Conservation (phyloP, 2,888 invertebrate genomes). For the Drosophila bunnanda region DNA sequence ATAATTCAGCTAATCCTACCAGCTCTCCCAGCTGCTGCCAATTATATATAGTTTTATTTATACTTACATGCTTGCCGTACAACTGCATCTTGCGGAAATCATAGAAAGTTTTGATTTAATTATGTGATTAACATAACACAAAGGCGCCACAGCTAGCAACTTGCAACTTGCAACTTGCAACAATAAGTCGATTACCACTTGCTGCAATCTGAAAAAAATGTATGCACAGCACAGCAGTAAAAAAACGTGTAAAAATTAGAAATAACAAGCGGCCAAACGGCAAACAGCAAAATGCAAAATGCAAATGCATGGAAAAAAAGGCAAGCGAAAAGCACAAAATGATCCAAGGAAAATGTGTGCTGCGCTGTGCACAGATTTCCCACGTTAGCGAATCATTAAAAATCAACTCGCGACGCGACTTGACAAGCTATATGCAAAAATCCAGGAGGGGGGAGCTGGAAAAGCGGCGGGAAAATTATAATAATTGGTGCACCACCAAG, state of each 20-base stretch:
- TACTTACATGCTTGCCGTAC: conserved; percentile 2
- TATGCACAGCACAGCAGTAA: conserved; percentile 34
- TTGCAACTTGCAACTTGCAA: conserved; percentile 57
- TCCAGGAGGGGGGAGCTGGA: not conserved
- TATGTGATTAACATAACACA: conserved; percentile 76
- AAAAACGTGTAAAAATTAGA: conserved; percentile 73
- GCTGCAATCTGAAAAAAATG: conserved; percentile 38
- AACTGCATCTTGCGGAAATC: conserved; percentile 60
- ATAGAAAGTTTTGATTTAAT: conserved; percentile 77
- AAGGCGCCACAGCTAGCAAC: conserved; percentile 54
- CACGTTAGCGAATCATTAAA: conserved; percentile 77
- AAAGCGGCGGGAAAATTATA: conserved; percentile 27
- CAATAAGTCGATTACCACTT: conserved; percentile 56
- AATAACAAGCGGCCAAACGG: conserved; percentile 67
- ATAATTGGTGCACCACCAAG: conserved; percentile 32
- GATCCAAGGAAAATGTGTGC: conserved; percentile 36
- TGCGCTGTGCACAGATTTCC: conserved; percentile 63
- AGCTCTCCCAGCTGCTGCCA: conserved; percentile 9
- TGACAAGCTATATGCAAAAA: conserved; percentile 42
- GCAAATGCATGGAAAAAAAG: conserved; percentile 52
- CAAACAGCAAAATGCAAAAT: conserved; percentile 60
- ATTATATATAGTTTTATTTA: conserved; percentile 13
- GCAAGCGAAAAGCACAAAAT: conserved; percentile 2
- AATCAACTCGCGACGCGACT: conserved; percentile 53
- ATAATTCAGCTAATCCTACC: conserved; percentile 18